These are phyloP conservation scores for Lagenorhynchus albirostris DNA, from an alignment of 2,113 vertebrate species.

Conservation along the genomic window DNA sequence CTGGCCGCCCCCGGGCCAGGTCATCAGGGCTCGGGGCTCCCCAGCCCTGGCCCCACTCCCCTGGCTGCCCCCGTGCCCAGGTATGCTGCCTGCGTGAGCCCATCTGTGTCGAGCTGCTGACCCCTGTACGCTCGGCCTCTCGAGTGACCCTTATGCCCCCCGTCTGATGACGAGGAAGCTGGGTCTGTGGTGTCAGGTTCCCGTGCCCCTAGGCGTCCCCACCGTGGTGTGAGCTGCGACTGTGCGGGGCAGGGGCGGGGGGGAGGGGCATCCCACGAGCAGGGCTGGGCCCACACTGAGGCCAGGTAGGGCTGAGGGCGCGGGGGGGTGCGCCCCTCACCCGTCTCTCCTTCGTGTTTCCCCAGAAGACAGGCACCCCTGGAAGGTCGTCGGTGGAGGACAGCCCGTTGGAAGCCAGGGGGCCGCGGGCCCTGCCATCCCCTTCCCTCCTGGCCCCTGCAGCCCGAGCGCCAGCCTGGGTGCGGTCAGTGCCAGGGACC, in stretches of 20 bases:
- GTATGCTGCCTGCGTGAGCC: background rate
- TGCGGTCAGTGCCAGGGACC: constrained; percentile 77
- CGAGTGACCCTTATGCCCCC: background rate
- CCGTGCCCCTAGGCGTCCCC: background rate
- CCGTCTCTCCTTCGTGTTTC: background rate
- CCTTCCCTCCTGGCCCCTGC: constrained; percentile 69
- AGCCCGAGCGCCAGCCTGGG: constrained; percentile 61
- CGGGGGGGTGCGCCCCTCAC: background rate
- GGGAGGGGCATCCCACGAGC: background rate
- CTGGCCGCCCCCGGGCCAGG: background rate
- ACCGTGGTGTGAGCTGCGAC: background rate
- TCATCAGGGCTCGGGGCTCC: background rate
- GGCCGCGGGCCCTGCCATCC: constrained; percentile 55
- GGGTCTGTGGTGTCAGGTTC: background rate
- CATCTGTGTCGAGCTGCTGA: background rate
- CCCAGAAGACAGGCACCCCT: constrained; percentile 77
- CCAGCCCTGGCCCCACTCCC: background rate
- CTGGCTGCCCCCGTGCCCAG: background rate
- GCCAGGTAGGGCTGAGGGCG: rapidly evolving
- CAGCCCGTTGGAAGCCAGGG: constrained; percentile 71
- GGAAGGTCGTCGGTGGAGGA: constrained; percentile 78
- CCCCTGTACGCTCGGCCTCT: background rate
- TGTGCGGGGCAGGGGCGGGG: background rate
- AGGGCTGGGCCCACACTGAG: background rate
- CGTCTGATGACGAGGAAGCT: background rate